phyloP scores from a whole-genome alignment of 2,113 vertebrate species.

The Paracanthobrama guichenoti region DNA sequence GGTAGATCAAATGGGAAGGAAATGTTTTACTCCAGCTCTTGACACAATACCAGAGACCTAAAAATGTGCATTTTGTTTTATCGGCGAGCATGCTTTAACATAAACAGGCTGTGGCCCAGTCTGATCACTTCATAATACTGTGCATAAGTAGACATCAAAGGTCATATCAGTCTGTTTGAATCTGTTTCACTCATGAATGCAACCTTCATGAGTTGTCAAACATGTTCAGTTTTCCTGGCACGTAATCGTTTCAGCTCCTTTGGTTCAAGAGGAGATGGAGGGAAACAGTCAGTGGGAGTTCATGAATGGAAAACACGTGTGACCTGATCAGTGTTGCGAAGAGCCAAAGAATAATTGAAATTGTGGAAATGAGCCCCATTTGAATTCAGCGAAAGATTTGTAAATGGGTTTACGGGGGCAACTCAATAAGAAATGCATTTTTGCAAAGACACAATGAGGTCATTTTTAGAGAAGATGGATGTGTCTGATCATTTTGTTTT shows the following conservation, averaged over 20 bases:
- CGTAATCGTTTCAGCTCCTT: neutral
- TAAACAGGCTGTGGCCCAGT: neutral
- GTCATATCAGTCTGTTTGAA: neutral
- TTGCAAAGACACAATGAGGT: conserved; percentile 5
- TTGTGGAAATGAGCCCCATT: neutral
- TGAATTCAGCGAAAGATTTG: neutral
- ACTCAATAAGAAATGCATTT: conserved; percentile 15
- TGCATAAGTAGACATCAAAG: conserved; percentile 1
- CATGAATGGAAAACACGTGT: neutral
- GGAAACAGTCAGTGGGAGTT: conserved; percentile 7
- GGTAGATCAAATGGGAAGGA: neutral
- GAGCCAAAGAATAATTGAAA: conserved; percentile 26
- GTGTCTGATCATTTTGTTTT: neutral
- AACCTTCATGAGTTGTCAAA: conserved; percentile 18
- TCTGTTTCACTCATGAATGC: neutral
- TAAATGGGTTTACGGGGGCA: neutral
- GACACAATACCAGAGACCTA: neutral
- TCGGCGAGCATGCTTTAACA: no score
- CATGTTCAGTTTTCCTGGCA: conserved; percentile 1
- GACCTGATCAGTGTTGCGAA: neutral
- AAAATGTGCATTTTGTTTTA: neutral
- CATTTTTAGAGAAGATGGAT: conserved; percentile 11
- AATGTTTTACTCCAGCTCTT: neutral
- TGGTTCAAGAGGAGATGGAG: neutral
- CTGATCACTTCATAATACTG: neutral